Conservation (phyloP, 2,113 vertebrate genomes). For the Vulpes vulpes region DNA sequence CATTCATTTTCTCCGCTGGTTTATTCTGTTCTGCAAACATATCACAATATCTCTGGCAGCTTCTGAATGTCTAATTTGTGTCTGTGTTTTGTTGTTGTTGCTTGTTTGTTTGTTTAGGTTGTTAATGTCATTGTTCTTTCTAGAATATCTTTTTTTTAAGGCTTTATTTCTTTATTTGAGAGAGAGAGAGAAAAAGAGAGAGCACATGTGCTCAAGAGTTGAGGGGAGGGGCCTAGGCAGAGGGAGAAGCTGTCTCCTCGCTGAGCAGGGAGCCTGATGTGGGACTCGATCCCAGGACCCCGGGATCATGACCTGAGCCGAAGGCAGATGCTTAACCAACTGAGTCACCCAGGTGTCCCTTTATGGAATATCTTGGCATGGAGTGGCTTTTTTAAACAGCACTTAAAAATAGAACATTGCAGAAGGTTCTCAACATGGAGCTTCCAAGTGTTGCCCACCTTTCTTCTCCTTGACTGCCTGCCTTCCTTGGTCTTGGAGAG, state of each 20-base stretch:
- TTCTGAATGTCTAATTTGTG: not conserved
- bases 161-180: no score
- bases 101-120: not conserved
- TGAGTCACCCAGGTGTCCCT: no score
- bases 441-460: not conserved
- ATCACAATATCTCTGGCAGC: not conserved
- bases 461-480: not conserved
- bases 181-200: no score
- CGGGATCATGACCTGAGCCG: no score
- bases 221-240: no score
- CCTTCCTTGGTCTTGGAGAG: not conserved
- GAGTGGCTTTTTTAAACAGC: not conserved
- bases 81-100: not conserved
- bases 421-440: not conserved
- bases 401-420: not conserved
- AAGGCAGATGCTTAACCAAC: no score
- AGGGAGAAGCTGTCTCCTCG: no score
- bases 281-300: no score
- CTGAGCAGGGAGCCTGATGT: no score
- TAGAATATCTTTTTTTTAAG: not conserved
- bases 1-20: not conserved
- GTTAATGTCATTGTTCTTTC: not conserved
- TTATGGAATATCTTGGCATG: not conserved
- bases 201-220: no score
- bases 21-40: not conserved